Conservation (phyloP, 2,797 vertebrate species). For the Heliangelus exortis region DNA sequence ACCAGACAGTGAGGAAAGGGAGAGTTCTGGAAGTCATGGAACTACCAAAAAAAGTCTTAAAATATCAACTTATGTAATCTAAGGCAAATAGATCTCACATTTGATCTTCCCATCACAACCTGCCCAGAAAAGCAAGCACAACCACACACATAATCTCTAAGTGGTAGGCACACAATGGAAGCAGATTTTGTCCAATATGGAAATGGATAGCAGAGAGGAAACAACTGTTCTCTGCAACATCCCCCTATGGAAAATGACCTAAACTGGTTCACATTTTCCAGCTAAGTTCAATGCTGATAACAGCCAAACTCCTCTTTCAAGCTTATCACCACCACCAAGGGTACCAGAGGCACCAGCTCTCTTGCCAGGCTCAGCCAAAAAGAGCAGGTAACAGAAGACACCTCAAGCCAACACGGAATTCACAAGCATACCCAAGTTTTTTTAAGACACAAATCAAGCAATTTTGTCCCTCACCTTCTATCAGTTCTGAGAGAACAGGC, state of each 20-base stretch:
- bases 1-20: no score
- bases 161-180: neutral
- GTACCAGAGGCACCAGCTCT: neutral
- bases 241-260: constrained; percentile 12
- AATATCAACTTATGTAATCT: neutral
- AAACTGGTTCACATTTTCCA: constrained; percentile 20
- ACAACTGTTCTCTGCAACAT: neutral
- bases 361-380: neutral
- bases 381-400: neutral
- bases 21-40: neutral
- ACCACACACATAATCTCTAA: neutral
- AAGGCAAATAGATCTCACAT: neutral
- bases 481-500: neutral
- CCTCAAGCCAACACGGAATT: neutral
- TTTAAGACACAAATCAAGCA: neutral
- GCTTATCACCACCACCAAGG: neutral
- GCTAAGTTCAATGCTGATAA: constrained; percentile 1
- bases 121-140: neutral
- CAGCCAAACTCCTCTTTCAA: neutral
- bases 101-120: neutral
- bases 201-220: neutral
- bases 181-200: neutral
- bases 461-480: neutral
- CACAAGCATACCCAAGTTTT: neutral
- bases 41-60: neutral